Evolutionary conservation across 2,888 invertebrate species (phyloP).

Genomic region (Callosobruchus maculatus): DNA sequence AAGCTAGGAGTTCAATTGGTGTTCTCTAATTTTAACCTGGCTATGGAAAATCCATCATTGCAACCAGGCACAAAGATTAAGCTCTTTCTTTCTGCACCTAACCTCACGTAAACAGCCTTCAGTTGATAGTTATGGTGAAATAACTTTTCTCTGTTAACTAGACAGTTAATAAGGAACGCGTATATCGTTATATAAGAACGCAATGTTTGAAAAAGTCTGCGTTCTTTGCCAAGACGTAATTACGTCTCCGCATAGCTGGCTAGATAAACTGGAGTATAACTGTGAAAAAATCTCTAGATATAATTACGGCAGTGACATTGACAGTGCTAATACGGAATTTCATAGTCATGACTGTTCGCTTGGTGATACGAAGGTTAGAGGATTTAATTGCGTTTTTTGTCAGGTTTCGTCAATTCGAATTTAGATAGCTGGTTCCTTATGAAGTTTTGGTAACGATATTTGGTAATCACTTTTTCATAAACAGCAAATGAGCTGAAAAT

Average conservation of each 20-base stretch:
- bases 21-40: no score
- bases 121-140: background rate
- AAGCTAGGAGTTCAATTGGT: no score
- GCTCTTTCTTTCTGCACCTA: no score
- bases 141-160: background rate
- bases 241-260: background rate
- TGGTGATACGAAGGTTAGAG: background rate
- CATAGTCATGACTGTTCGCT: background rate
- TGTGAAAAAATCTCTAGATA: background rate
- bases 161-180: background rate
- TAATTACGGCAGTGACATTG: background rate
- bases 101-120: background rate
- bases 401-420: background rate
- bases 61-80: no score
- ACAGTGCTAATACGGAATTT: background rate
- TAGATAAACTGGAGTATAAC: background rate
- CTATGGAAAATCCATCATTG: no score
- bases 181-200: background rate
- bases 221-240: background rate
- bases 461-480: background rate
- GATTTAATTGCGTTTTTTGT: background rate
- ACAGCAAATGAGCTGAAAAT: background rate
- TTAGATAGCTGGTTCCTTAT: background rate
- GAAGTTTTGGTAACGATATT: background rate
- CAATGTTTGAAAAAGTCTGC: background rate